phyloP scores from a whole-genome alignment of 2,888 invertebrate species.

The Alentia gelatinosa region DNA sequence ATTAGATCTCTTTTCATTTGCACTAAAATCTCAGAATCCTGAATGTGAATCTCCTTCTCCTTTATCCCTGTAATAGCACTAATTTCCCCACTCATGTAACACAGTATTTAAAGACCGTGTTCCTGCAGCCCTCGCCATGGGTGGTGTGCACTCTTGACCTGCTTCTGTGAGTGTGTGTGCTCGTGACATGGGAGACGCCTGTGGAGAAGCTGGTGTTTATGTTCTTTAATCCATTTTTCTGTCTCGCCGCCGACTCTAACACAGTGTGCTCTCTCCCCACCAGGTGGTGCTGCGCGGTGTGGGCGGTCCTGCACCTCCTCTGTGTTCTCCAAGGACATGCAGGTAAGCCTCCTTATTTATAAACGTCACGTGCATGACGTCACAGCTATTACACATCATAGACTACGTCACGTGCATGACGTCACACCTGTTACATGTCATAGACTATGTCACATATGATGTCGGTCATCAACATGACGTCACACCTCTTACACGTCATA shows the following conservation, averaged over 20 bases:
- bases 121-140: background rate
- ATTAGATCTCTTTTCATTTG: no score
- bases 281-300: constrained; percentile 1
- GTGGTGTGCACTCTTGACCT: background rate
- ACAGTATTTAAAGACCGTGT: background rate
- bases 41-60: no score
- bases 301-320: background rate
- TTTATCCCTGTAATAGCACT: no score
- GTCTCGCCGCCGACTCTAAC: no score
- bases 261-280: no score
- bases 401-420: background rate
- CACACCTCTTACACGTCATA: no score
- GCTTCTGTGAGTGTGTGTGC: background rate
- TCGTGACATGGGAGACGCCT: background rate
- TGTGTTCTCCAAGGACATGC: background rate
- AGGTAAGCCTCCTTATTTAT: no score
- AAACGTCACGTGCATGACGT: no score
- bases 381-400: background rate
- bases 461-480: no score
- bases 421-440: background rate
- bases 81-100: background rate
- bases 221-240: background rate
- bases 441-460: background rate
- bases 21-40: no score
- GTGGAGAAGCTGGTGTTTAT: background rate